Conservation (phyloP, 2,888 invertebrate genomes). For the Epicampocera succincta region DNA sequence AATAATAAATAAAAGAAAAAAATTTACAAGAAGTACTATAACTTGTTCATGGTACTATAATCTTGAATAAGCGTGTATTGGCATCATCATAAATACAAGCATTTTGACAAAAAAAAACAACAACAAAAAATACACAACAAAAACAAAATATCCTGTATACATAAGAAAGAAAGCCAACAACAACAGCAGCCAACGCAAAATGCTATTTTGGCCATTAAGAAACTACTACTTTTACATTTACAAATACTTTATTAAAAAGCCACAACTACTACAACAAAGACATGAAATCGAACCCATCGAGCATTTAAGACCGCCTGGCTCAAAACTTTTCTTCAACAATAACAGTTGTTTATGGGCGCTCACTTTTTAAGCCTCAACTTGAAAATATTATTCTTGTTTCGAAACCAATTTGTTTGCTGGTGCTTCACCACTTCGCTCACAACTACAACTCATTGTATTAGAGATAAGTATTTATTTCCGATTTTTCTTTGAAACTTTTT, state of each 20-base stretch:
- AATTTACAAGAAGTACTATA: slow-evolving; percentile 43
- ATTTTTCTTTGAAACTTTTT: slow-evolving; percentile 29
- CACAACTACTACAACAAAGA: slow-evolving; percentile 19
- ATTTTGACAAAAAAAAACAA: too few species aligned
- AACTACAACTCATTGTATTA: slow-evolving; percentile 45
- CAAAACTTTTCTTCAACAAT: background rate
- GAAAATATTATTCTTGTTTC: background rate
- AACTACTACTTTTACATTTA: slow-evolving; percentile 45
- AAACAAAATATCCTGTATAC: slow-evolving; percentile 27
- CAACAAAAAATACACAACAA: too few species aligned
- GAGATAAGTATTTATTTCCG: slow-evolving; percentile 61
- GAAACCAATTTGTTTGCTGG: slow-evolving; percentile 42
- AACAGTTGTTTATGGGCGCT: background rate
- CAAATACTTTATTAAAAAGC: slow-evolving; percentile 26
- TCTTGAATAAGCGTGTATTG: slow-evolving; percentile 65
- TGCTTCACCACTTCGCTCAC: slow-evolving; percentile 15
- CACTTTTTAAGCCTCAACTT: background rate
- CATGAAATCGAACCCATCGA: slow-evolving; percentile 10
- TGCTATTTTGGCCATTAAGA: slow-evolving; percentile 46
- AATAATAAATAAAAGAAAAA: slow-evolving; percentile 48
- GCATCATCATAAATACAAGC: slow-evolving; percentile 60
- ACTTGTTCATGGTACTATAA: slow-evolving; percentile 49
- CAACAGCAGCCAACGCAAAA: slow-evolving; percentile 45
- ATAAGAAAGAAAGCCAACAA: slow-evolving; percentile 17
- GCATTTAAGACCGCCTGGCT: slow-evolving; percentile 2